Conservation (phyloP, 1,140 invertebrate species). For the Monochamus saltuarius region DNA sequence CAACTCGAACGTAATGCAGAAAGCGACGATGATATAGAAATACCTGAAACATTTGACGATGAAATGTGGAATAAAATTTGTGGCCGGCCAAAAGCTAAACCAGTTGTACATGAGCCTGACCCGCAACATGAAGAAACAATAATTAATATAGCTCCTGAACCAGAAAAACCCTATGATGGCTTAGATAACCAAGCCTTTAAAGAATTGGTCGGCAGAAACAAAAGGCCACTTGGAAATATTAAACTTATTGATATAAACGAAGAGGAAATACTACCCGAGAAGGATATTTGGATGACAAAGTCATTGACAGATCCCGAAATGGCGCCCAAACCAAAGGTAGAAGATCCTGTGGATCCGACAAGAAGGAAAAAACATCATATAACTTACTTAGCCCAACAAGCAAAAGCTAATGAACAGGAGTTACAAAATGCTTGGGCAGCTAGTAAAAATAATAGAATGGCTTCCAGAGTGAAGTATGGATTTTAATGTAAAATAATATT, state of each 20-base stretch:
- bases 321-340: conserved; percentile 54
- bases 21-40: conserved; percentile 40
- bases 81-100: conserved; percentile 34
- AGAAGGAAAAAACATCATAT: conserved; percentile 91
- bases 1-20: conserved; percentile 30
- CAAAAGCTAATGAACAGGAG: conserved; percentile 88
- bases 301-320: conserved; percentile 69
- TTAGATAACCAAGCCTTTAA: conserved; percentile 48
- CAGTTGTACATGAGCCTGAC: conserved; percentile 17
- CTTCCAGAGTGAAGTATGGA: conserved; percentile 88
- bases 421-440: conserved; percentile 92
- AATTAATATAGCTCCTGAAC: conserved; percentile 46
- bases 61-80: conserved; percentile 48
- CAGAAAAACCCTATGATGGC: conserved; percentile 45
- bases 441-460: conserved; percentile 77
- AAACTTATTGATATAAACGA: conserved; percentile 74
- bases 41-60: conserved; percentile 47
- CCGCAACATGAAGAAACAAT: conserved; percentile 22
- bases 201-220: conserved; percentile 40
- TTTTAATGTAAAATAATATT: conserved; percentile 59
- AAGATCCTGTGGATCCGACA: conserved; percentile 65
- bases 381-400: conserved; percentile 88
- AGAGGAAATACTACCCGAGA: conserved; percentile 77
- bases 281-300: conserved; percentile 79
- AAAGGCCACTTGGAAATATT: conserved; percentile 35